phyloP scores from a whole-genome alignment of 2,888 invertebrate species.

The Molanna angustata region DNA sequence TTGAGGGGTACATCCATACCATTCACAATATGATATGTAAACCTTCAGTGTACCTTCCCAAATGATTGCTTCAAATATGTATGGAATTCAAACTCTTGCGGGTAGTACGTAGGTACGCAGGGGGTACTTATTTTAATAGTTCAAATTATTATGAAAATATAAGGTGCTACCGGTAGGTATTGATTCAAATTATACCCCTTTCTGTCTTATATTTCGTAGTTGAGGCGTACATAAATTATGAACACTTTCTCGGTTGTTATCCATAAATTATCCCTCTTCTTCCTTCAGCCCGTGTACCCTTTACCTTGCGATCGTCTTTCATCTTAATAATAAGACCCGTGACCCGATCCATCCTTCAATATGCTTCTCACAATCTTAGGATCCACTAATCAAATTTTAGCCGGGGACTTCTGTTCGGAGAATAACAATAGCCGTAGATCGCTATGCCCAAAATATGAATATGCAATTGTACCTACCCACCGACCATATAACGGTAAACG shows the following conservation, averaged over 20 bases:
- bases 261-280: constrained; percentile 33
- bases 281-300: constrained; percentile 12
- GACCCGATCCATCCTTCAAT: constrained; percentile 28
- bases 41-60: too few relatives aligned
- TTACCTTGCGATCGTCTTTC: constrained; percentile 31
- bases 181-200: constrained; percentile 13
- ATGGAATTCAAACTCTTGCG: too few relatives aligned
- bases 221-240: constrained; percentile 30
- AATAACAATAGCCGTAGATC: constrained; percentile 18
- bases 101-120: too few relatives aligned
- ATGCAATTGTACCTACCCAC: constrained; percentile 1
- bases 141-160: neutral
- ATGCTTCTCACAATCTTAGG: constrained; percentile 14
- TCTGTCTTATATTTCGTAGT: constrained; percentile 13
- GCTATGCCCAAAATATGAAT: constrained; percentile 5
- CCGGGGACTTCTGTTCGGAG: constrained; percentile 15
- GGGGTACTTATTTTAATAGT: constrained; percentile 2
- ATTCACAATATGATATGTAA: too few relatives aligned
- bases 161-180: constrained; percentile 14
- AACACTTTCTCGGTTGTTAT: constrained; percentile 28
- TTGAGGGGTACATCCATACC: too few relatives aligned
- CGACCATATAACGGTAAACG: too few relatives aligned
- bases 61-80: too few relatives aligned
- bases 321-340: constrained; percentile 31
- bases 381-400: constrained; percentile 21